Percentiles rank a stretch among this genome's conserved stretches.
Conservation (phyloP, 2,113 vertebrate genomes). For the Pseudopipra pipra region DNA sequence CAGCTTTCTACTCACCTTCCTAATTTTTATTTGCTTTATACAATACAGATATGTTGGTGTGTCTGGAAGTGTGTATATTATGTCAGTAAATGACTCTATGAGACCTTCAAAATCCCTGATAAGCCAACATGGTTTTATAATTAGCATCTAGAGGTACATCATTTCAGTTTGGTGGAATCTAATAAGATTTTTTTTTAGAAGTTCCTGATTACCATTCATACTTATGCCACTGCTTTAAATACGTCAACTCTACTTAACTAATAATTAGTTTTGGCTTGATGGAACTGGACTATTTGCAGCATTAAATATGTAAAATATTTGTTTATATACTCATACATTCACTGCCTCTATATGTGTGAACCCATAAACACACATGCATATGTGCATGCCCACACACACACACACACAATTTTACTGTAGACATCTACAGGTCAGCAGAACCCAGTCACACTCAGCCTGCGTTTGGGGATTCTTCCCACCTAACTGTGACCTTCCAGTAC, state of each 20-base stretch:
- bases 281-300: background rate
- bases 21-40: background rate
- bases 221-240: background rate
- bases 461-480: background rate
- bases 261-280: background rate
- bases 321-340: background rate
- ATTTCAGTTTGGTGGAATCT: background rate
- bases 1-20: background rate
- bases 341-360: background rate
- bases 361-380: background rate
- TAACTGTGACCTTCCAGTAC: background rate
- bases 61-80: accelerated
- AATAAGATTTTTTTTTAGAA: background rate
- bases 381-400: accelerated
- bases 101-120: background rate
- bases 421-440: background rate
- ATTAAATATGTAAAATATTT: background rate
- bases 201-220: background rate
- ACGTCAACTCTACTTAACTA: background rate
- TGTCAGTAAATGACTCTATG: background rate
- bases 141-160: background rate
- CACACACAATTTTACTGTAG: background rate
- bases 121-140: background rate
- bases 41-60: background rate
- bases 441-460: background rate